Conservation (phyloP, 2,113 vertebrate species). For the Callipepla californica region DNA sequence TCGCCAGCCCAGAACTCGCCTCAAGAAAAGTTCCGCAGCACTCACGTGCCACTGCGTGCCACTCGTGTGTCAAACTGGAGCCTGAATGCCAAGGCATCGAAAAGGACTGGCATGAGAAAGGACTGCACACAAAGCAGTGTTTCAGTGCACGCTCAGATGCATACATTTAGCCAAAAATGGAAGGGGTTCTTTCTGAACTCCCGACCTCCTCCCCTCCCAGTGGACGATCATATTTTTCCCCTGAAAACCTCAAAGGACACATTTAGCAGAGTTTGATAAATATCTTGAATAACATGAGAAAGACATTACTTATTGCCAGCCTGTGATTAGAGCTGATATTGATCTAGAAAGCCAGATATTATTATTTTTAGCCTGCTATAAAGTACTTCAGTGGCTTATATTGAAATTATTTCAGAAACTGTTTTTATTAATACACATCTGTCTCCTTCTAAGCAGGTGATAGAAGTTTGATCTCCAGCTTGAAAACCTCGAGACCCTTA, state of each 20-base stretch:
- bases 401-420: conserved; percentile 56
- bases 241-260: not conserved
- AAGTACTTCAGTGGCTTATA: conserved; percentile 15
- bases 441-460: conserved; percentile 67
- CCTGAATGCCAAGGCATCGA: not conserved
- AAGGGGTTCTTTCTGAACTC: not conserved
- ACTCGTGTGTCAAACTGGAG: not conserved
- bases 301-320: conserved; percentile 12
- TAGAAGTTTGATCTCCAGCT: conserved; percentile 60
- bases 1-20: not conserved
- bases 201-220: not conserved
- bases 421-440: conserved; percentile 63
- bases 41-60: not conserved
- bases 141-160: not conserved
- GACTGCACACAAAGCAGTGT: not conserved
- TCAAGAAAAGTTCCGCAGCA: not conserved
- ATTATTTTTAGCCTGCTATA: conserved; percentile 14
- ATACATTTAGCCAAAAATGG: not conserved
- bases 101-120: not conserved
- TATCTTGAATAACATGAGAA: conserved; percentile 18
- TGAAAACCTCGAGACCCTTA: conserved; percentile 54
- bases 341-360: conserved; percentile 38
- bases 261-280: conserved; percentile 19
- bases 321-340: conserved; percentile 47
- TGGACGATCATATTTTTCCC: not conserved